Percentiles rank a stretch among this genome's conserved stretches.
Evolutionary conservation across 2,888 invertebrate genomes (phyloP).

Genomic region (Spisula solida): DNA sequence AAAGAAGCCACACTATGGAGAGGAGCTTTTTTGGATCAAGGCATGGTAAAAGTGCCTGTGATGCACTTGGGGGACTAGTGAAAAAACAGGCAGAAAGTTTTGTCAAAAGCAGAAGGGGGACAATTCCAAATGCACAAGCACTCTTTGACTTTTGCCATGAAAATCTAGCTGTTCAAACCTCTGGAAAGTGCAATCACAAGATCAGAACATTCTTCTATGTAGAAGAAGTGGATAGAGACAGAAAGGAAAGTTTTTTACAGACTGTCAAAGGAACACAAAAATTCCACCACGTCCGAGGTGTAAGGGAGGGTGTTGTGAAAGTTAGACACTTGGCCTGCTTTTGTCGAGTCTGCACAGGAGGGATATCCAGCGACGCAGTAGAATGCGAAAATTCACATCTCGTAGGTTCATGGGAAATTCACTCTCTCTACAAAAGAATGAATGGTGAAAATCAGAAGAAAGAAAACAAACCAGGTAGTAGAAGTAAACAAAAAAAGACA

Average conservation of each 20-base stretch:
- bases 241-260: not conserved
- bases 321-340: constrained; percentile 51
- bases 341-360: constrained; percentile 31
- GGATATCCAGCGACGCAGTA: not conserved
- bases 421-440: not conserved
- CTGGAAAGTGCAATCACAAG: constrained; percentile 51
- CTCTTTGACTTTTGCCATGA: constrained; percentile 47
- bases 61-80: constrained; percentile 49
- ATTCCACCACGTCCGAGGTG: constrained; percentile 46
- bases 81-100: constrained; percentile 47
- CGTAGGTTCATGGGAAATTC: constrained; percentile 32
- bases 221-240: not conserved
- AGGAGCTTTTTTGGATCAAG: constrained; percentile 54
- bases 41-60: constrained; percentile 54
- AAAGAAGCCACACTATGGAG: constrained; percentile 42
- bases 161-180: constrained; percentile 31
- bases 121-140: constrained; percentile 40
- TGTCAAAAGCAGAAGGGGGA: constrained; percentile 50
- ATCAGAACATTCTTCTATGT: constrained; percentile 48
- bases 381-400: constrained; percentile 29
- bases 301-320: constrained; percentile 44
- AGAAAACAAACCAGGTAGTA: not conserved
- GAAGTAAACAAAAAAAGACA: not conserved
- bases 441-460: not conserved
- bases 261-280: constrained; percentile 53